Conservation (phyloP, 2,888 invertebrate species). For the Agriopis leucophaearia region DNA sequence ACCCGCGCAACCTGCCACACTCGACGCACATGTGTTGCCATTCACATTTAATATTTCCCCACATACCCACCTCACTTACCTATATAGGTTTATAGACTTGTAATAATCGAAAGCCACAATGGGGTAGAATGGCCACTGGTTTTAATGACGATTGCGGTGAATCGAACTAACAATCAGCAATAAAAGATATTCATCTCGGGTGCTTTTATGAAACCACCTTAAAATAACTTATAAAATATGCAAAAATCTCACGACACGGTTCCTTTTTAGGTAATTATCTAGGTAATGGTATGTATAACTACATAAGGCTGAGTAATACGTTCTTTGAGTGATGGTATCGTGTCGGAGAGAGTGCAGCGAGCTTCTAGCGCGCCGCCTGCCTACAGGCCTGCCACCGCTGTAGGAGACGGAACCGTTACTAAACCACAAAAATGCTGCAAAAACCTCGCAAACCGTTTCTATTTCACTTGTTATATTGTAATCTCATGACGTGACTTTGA, state of each 20-base stretch:
- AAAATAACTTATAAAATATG: slow-evolving; percentile 25
- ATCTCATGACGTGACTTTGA: slow-evolving; percentile 76
- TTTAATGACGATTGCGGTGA: slow-evolving; percentile 60
- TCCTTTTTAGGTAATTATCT: slow-evolving; percentile 1
- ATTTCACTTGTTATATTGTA: slow-evolving; percentile 78
- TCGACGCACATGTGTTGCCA: slow-evolving; percentile 74
- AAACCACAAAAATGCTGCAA: slow-evolving; percentile 77
- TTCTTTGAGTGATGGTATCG: slow-evolving; percentile 11
- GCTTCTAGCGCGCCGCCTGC: slow-evolving; percentile 41
- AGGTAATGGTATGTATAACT: background rate
- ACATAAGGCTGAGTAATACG: background rate
- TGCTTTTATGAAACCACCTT: slow-evolving; percentile 30
- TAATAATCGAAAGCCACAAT: slow-evolving; percentile 68
- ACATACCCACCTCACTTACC: slow-evolving; percentile 61
- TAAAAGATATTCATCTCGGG: slow-evolving; percentile 40
- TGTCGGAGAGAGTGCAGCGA: slow-evolving; percentile 25
- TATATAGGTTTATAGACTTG: slow-evolving; percentile 69
- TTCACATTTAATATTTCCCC: slow-evolving; percentile 75
- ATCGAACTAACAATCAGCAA: slow-evolving; percentile 51
- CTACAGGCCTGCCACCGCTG: slow-evolving; percentile 45
- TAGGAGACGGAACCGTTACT: slow-evolving; percentile 75
- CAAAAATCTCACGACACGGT: slow-evolving; percentile 11
- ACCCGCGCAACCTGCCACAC: slow-evolving; percentile 74
- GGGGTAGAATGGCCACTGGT: slow-evolving; percentile 58
- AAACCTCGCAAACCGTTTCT: slow-evolving; percentile 78